Percentiles rank a stretch among this genome's conserved stretches.
Evolutionary conservation across 2,113 vertebrate genomes (phyloP).

Genomic region (Prietella phreatophila): DNA sequence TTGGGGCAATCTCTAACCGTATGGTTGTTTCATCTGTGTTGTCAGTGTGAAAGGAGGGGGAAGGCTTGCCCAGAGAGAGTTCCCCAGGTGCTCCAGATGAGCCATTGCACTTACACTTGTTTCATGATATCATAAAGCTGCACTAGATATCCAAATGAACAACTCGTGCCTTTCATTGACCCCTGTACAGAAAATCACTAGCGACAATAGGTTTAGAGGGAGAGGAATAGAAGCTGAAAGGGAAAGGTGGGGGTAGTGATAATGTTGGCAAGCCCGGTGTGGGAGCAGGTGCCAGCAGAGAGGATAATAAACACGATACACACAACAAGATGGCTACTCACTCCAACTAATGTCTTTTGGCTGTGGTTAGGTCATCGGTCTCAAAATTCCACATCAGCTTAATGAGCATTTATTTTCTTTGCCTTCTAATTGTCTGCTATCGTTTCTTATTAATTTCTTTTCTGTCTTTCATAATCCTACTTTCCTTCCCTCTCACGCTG

Average conservation of each 20-base stretch:
- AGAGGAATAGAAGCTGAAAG: constrained; percentile 11
- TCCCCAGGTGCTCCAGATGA: constrained; percentile 29
- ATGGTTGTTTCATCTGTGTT: constrained; percentile 21
- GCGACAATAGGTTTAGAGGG: constrained; percentile 11
- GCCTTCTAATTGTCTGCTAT: neutral
- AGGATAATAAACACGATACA: constrained; percentile 71
- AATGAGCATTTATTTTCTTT: constrained; percentile 8
- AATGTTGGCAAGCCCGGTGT: constrained; percentile 44
- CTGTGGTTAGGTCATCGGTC: constrained; percentile 37
- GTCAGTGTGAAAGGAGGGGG: constrained; percentile 12
- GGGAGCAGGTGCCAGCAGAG: constrained; percentile 57
- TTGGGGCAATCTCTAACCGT: constrained; percentile 6
- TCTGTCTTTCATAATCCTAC: constrained; percentile 56
- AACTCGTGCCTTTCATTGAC: constrained; percentile 2
- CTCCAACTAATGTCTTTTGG: constrained; percentile 73
- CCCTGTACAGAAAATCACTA: constrained; percentile 23
- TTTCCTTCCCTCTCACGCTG: constrained; percentile 61
- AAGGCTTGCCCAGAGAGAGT: constrained; percentile 14
- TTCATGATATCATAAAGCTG: constrained; percentile 33
- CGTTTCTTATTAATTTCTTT: neutral
- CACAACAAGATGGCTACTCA: constrained; percentile 73
- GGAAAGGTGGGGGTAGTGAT: constrained; percentile 3
- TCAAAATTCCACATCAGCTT: constrained; percentile 27
- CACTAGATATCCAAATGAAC: constrained; percentile 40
- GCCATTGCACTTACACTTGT: constrained; percentile 29